Percentiles rank a stretch among this genome's conserved stretches.
Conservation (phyloP, 1,140 invertebrate species). For the Odontomachus brunneus region DNA sequence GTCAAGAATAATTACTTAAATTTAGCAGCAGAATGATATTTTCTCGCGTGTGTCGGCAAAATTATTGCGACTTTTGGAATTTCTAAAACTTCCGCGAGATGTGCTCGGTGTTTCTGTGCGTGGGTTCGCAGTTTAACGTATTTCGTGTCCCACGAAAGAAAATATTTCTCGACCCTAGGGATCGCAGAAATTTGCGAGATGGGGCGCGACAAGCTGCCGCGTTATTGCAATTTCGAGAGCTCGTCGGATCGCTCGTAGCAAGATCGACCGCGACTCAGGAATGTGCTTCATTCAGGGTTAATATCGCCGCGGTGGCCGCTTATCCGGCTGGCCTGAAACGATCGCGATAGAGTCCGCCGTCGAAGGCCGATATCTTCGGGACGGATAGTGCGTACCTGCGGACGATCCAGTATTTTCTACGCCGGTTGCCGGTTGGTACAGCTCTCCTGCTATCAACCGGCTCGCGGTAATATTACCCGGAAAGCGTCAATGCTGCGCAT, state of each 20-base stretch:
- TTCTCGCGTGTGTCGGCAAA: too few species aligned
- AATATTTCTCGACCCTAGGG: too few species aligned
- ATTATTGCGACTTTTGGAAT: too few species aligned
- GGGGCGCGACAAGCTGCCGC: too few species aligned
- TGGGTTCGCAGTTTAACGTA: too few species aligned
- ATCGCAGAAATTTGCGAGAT: too few species aligned
- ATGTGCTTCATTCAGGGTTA: slow-evolving; percentile 43
- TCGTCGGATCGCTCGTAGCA: not conserved
- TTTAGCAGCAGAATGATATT: too few species aligned
- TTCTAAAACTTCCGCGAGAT: too few species aligned
- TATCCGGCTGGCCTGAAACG: slow-evolving; percentile 34
- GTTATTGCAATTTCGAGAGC: not conserved
- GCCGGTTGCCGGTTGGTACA: slow-evolving; percentile 61
- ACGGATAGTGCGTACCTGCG: slow-evolving; percentile 70
- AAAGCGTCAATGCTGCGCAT: slow-evolving; percentile 76
- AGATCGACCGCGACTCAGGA: not conserved
- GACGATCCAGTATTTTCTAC: slow-evolving; percentile 76
- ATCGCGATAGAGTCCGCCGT: slow-evolving; percentile 55
- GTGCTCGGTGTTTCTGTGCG: too few species aligned
- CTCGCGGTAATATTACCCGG: slow-evolving; percentile 77
- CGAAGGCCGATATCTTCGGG: slow-evolving; percentile 69
- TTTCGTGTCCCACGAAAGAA: too few species aligned
- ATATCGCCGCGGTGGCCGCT: slow-evolving; percentile 34
- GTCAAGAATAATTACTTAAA: too few species aligned
- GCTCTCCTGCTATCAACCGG: slow-evolving; percentile 71